Conservation (phyloP, 1,140 invertebrate genomes). For the Cyclargus thomasi region DNA sequence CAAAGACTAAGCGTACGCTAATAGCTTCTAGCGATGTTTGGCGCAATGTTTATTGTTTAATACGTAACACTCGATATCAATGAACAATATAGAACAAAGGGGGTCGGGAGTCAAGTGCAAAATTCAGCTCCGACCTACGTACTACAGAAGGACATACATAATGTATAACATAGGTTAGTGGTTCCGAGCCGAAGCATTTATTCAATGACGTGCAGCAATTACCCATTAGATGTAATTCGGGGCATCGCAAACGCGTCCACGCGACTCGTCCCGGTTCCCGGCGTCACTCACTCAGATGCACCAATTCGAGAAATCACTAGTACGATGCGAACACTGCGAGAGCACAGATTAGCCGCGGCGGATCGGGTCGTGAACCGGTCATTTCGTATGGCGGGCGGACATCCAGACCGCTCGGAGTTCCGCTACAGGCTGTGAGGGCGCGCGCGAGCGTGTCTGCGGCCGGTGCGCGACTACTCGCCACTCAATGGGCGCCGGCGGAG, state of each 20-base stretch:
- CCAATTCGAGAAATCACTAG: conserved; percentile 60
- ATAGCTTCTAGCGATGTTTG: background rate
- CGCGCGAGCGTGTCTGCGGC: conserved; percentile 61
- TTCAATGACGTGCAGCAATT: conserved; percentile 72
- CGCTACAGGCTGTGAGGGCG: conserved; percentile 43
- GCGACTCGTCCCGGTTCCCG: conserved; percentile 56
- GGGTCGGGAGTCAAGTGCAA: conserved; percentile 59
- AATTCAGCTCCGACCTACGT: conserved; percentile 59
- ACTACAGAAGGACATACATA: conserved; percentile 48
- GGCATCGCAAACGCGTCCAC: conserved; percentile 59
- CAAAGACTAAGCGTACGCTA: too few relatives aligned
- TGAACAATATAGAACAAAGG: conserved; percentile 46
- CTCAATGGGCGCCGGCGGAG: conserved; percentile 64
- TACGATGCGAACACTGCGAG: conserved; percentile 42
- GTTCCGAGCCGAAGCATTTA: conserved; percentile 60
- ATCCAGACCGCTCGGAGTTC: conserved; percentile 18
- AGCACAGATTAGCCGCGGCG: conserved; percentile 42
- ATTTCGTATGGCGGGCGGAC: conserved; percentile 30
- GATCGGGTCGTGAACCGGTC: conserved; percentile 31
- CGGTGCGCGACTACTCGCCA: conserved; percentile 61
- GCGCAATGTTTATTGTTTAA: conserved; percentile 39
- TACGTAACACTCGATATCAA: background rate
- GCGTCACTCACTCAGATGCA: conserved; percentile 68
- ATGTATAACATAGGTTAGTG: conserved; percentile 50
- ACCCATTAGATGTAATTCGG: conserved; percentile 73